Base-by-base conservation (phyloP, 2,113 vertebrate species). In the Calypte anna region DNA sequence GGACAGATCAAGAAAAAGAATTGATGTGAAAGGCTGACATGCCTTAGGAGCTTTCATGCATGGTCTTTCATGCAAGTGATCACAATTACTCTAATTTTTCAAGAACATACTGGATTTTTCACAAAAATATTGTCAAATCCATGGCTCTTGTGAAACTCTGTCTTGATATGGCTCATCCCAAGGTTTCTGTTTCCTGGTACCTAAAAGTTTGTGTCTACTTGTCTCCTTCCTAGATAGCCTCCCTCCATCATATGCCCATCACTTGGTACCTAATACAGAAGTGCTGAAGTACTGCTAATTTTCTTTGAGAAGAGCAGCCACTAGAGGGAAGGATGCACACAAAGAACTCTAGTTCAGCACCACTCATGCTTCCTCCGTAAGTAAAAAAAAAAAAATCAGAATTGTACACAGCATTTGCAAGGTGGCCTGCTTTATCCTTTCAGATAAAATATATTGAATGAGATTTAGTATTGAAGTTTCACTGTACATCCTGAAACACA, bases 271-370 rank as follows among this genome's bases (percentile, higher is more conserved):
- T 46, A 67, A 62, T 3, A 54, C 12, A 44, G 55, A 68, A 84
- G 19, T 9, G 15, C 24, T 54, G 20, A 66, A 82, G 17, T 12
- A 23, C 50, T 77, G 73, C 40, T 81, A 7, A 19, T 87, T 57
- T 70, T 50, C 36, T 54, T 43, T 5, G 7, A 77, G 82, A 80
- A 83, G n/a, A 92, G 54, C 64, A 94, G 74, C 73, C 86, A 36
- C 91, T 95, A 95, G 96, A 93, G 88, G 91, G 93, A 89, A 95
- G 64, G 85, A 83, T 72, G 57, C 24, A 68, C 68, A n/a, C 0
- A 0, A 31, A 72, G 67, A 77, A 90, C 40, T 33, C 48, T 62
- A 25, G 31, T 24, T 64, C 36, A 38, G 36, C 31, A 46, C n/a
- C 70, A 64, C 64, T 72, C 27, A 23, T 25, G 12, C 38, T 88